Percentiles rank a stretch among this genome's conserved stretches.
phyloP scores from a whole-genome alignment of 2,113 vertebrate genomes.

The Paraplagusia blochii region DNA sequence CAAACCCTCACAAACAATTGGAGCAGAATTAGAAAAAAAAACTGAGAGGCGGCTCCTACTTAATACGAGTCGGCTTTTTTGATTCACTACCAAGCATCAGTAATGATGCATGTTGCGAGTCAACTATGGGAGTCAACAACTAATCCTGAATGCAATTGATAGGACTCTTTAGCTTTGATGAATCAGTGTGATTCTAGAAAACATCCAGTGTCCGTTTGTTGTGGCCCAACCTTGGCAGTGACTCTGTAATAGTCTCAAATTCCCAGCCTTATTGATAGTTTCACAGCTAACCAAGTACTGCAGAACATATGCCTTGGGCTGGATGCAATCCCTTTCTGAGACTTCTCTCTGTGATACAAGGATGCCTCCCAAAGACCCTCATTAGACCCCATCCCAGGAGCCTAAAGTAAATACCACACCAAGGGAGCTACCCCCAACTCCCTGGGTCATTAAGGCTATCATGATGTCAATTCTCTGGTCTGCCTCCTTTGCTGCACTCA shows the following conservation, averaged over 20 bases:
- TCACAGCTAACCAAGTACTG: slow-evolving; percentile 46
- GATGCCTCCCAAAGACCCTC: slow-evolving; percentile 48
- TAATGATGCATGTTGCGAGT: too few species aligned
- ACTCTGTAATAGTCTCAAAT: slow-evolving; percentile 24
- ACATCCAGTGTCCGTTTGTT: slow-evolving; percentile 12
- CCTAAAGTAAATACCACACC: slow-evolving; percentile 50
- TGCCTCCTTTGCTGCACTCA: background rate
- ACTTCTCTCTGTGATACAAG: slow-evolving; percentile 38
- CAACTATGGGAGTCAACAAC: too few species aligned
- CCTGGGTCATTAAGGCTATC: slow-evolving; percentile 35
- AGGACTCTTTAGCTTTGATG: too few species aligned
- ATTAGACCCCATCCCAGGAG: slow-evolving; percentile 32
- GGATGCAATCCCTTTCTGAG: slow-evolving; percentile 41
- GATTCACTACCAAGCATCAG: too few species aligned
- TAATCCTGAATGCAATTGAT: too few species aligned
- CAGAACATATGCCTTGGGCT: slow-evolving; percentile 52
- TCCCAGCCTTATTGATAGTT: slow-evolving; percentile 23
- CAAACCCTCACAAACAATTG: too few species aligned
- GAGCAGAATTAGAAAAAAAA: too few species aligned
- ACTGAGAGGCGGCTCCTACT: too few species aligned
- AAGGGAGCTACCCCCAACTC: slow-evolving; percentile 50
- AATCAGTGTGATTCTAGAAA: background rate
- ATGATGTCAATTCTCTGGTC: slow-evolving; percentile 42
- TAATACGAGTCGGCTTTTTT: too few species aligned
- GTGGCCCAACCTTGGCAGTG: slow-evolving; percentile 13